Percentiles rank a stretch among this genome's conserved stretches.
phyloP scores from a whole-genome alignment of 2,888 invertebrate genomes.

The Biston betularia region DNA sequence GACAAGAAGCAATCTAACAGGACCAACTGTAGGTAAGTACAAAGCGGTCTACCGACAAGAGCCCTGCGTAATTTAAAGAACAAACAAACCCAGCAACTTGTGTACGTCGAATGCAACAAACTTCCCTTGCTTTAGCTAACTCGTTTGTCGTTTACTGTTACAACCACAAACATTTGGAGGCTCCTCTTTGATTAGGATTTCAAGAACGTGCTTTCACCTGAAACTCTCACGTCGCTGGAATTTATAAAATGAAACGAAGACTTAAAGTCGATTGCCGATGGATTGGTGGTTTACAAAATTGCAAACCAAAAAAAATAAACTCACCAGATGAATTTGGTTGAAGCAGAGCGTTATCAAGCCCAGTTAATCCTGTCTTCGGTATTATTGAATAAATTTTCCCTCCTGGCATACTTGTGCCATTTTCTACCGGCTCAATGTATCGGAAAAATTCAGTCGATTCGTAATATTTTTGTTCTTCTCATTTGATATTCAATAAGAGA shows the following conservation, averaged over 20 bases:
- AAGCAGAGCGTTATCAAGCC: constrained; percentile 75
- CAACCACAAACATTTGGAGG: constrained; percentile 29
- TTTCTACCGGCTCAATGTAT: constrained; percentile 61
- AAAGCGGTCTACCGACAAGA: constrained; percentile 59
- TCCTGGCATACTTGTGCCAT: constrained; percentile 65
- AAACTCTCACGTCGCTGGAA: constrained; percentile 49
- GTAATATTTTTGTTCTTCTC: constrained; percentile 47
- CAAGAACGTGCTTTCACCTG: constrained; percentile 42
- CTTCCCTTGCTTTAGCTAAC: constrained; percentile 62
- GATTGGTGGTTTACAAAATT: constrained; percentile 60
- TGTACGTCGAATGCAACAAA: constrained; percentile 68
- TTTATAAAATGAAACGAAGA: constrained; percentile 1
- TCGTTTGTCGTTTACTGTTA: constrained; percentile 61
- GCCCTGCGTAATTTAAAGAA: constrained; percentile 75
- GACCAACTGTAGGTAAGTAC: constrained; percentile 56
- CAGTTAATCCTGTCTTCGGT: constrained; percentile 78
- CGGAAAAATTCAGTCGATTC: constrained; percentile 63
- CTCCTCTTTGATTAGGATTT: constrained; percentile 41
- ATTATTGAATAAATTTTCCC: constrained; percentile 79
- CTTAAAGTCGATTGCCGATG: constrained; percentile 17
- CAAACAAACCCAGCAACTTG: constrained; percentile 66
- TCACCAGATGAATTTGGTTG: constrained; percentile 70
- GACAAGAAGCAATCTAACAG: constrained; percentile 65
- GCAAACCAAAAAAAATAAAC: constrained; percentile 64
- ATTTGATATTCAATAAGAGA: constrained; percentile 49